Conservation (phyloP, 2,113 vertebrate species). For the Poeciliopsis retropinna region DNA sequence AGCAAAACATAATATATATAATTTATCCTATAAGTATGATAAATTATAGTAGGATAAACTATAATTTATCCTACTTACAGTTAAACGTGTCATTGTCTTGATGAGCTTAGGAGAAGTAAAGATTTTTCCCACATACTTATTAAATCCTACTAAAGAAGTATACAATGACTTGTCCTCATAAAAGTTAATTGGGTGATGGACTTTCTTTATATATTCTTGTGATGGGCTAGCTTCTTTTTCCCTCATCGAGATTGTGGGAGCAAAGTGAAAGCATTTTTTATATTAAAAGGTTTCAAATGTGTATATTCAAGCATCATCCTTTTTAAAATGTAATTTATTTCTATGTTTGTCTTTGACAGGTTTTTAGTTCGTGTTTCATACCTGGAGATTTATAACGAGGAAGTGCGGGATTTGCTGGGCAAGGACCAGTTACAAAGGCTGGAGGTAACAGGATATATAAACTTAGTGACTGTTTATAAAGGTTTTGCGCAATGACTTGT, state of each 20-base stretch:
- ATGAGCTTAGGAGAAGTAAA: background rate
- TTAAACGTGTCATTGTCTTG: too few relatives aligned
- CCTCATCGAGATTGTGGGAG: background rate
- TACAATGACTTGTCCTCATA: too few relatives aligned
- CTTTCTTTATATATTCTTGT: background rate
- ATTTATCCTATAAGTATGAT: too few relatives aligned
- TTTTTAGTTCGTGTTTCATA: conserved; percentile 98
- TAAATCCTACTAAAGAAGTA: background rate
- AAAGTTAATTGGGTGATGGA: too few relatives aligned
- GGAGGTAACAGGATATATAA: conserved; percentile 82
- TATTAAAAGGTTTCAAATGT: background rate
- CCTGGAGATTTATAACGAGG: conserved; percentile 98
- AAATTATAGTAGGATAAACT: too few relatives aligned
- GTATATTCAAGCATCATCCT: background rate
- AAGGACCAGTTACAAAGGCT: conserved; percentile 96
- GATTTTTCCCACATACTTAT: background rate
- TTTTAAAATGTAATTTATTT: background rate
- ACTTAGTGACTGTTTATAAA: conserved; percentile 1
- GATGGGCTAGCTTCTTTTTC: background rate
- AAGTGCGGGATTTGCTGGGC: conserved; percentile 93
- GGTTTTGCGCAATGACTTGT: background rate
- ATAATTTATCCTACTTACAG: background rate
- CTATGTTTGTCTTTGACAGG: conserved; percentile 67
- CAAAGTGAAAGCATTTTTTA: background rate
- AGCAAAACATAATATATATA: too few relatives aligned